Evolutionary conservation across 2,888 invertebrate species (phyloP).

Genomic region (Xestia c-nigrum): DNA sequence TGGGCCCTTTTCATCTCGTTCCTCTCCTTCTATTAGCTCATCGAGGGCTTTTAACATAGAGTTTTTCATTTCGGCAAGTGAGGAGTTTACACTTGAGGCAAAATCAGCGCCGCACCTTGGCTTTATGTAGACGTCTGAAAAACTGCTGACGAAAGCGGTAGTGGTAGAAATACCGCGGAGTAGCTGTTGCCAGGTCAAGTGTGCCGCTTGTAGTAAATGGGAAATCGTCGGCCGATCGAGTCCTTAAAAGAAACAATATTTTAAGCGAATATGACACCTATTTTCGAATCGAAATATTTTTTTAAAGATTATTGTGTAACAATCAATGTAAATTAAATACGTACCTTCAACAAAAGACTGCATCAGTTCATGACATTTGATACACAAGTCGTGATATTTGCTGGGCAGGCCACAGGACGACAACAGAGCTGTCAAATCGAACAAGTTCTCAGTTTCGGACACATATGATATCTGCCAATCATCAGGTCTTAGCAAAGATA

Average conservation of each 20-base stretch:
- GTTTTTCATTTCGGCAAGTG: slow-evolving; percentile 88
- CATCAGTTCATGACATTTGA: slow-evolving; percentile 84
- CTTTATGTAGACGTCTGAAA: slow-evolving; percentile 92
- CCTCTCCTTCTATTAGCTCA: slow-evolving; percentile 68
- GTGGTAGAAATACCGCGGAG: slow-evolving; percentile 90
- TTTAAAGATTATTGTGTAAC: background rate
- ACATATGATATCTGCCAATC: slow-evolving; percentile 76
- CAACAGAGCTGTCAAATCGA: slow-evolving; percentile 86
- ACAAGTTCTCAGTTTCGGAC: slow-evolving; percentile 79
- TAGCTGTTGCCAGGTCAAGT: slow-evolving; percentile 92
- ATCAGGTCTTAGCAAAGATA: slow-evolving; percentile 87
- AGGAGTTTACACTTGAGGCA: slow-evolving; percentile 77
- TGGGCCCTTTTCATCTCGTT: slow-evolving; percentile 40
- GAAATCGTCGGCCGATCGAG: slow-evolving; percentile 91
- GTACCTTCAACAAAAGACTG: slow-evolving; percentile 86
- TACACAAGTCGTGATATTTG: slow-evolving; percentile 80
- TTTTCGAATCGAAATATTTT: background rate
- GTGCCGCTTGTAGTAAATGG: slow-evolving; percentile 92
- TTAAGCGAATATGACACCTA: background rate
- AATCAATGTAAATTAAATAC: slow-evolving; percentile 38
- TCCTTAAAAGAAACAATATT: slow-evolving; percentile 79
- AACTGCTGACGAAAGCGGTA: slow-evolving; percentile 90
- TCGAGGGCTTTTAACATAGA: slow-evolving; percentile 82
- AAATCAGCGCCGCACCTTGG: slow-evolving; percentile 87
- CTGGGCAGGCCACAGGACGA: slow-evolving; percentile 83